Evolutionary conservation across 2,888 invertebrate genomes (phyloP).

Genomic region (Andrena fulva): DNA sequence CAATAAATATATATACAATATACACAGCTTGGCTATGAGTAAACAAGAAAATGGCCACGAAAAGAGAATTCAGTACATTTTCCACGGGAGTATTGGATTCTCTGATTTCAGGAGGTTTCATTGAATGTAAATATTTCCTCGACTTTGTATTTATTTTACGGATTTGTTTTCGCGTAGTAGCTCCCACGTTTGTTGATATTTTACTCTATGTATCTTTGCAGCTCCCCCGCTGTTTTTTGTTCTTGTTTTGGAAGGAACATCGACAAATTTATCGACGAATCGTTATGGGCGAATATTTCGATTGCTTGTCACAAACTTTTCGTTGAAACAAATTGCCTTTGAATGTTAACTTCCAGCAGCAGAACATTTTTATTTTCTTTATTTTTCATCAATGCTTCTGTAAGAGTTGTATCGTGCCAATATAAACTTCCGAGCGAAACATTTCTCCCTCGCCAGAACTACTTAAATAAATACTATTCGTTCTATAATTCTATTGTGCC

Average conservation of each 20-base stretch:
- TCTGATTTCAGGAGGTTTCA: conserved; percentile 17
- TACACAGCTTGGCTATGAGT: neutral
- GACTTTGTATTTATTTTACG: conserved; percentile 42
- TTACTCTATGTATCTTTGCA: conserved; percentile 2
- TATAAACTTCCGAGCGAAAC: too few relatives aligned
- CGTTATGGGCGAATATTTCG: conserved; percentile 1
- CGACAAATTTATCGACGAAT: conserved; percentile 20
- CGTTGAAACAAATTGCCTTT: neutral
- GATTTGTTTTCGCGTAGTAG: conserved; percentile 15
- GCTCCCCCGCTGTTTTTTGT: neutral
- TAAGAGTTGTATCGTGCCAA: too few relatives aligned
- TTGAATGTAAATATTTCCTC: conserved; percentile 22
- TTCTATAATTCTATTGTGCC: too few relatives aligned
- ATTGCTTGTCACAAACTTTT: neutral
- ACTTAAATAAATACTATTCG: too few relatives aligned
- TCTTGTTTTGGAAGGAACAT: conserved; percentile 28
- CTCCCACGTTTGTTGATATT: conserved; percentile 27
- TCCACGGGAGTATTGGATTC: conserved; percentile 1
- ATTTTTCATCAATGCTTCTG: neutral
- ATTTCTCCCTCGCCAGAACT: too few relatives aligned
- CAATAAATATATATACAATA: too few relatives aligned
- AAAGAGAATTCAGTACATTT: neutral
- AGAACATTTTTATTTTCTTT: neutral
- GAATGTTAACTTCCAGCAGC: neutral
- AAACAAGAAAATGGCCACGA: neutral